Evolutionary conservation across 1,140 invertebrate genomes (phyloP), one percentile per base, ranked within the genome.

Genomic region (Campoletis sonorensis): DNA sequence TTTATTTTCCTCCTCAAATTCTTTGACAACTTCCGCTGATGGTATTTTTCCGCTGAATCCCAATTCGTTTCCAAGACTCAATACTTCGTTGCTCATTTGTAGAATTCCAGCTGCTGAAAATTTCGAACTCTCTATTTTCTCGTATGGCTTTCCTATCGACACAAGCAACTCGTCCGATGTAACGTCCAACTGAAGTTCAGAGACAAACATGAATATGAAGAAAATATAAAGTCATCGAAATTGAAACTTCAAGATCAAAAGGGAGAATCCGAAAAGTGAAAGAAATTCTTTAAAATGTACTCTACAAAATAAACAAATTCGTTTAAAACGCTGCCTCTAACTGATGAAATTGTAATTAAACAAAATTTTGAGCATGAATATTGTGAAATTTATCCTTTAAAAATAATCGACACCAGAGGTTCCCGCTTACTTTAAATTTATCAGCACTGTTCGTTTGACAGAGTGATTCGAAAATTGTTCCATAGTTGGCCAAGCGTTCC

Each of bases 81-180:
- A 72, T 23, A 79, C 40, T 37, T 68, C 33, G 64, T 84, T 87
- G 68, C 81, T 75, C 21, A 89, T 84, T 33, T 83, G 82, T 3
- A 90, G 79, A 67, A 91, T 84, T 37, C 67, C 71, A 11, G n/a
- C 40, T 5, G 79, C 23, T 78, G 90, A 91, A 81, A 92, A 93
- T 86, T 87, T 90, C 7, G 92, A 92, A 76, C 86, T 92, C 40
- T 80, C 16, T 45, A 92, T 79, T 86, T 76, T 89, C 7, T 79
- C 15, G 79, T 88, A 91, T 16, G 84, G 71, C 80, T 87, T 90
- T 79, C 91, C 92, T 7, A 79, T 80, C 54, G 49, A 54, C 26
- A 90, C 89, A 37, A 81, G 33, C 79, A 89, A 83, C 54, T 51
- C 82, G 80, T 81, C 82, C 40, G 72, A 83, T 70, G 79, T 33